A percentile compares a stretch with the other conserved stretches of the same genome.
Conservation (phyloP, 1,140 invertebrate genomes). For the Cecropterus lyciades region DNA sequence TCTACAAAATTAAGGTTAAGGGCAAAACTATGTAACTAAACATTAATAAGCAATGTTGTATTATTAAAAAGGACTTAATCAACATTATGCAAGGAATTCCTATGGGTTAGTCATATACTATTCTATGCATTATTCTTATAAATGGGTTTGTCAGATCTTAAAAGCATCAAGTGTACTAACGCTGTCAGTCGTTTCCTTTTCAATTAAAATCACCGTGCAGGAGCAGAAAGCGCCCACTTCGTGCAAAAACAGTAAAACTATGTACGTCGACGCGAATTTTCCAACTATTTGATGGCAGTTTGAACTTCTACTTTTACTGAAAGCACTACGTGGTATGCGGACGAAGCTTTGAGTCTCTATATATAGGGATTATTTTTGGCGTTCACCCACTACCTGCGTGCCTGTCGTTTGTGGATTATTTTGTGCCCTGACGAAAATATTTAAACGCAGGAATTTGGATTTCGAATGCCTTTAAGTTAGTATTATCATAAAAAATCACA, state of each 20-base stretch:
- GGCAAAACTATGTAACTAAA: no score
- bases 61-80: no score
- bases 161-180: no score
- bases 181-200: not conserved
- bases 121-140: no score
- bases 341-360: constrained; percentile 3
- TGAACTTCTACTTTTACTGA: constrained; percentile 4
- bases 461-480: no score
- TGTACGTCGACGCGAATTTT: not conserved
- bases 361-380: constrained; percentile 2
- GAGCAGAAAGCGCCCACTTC: not conserved
- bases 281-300: constrained; percentile 10
- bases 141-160: no score
- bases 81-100: no score
- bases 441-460: no score
- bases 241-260: constrained; percentile 5
- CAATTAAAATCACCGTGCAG: not conserved
- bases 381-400: not conserved
- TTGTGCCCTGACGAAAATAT: not conserved
- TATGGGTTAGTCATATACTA: no score
- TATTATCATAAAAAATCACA: no score
- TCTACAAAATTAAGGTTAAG: no score
- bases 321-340: constrained; percentile 1
- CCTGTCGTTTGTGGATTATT: not conserved
- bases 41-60: no score